These are phyloP conservation scores for Silurus glanis DNA, from an alignment of 2,113 vertebrate species.

Conservation along the genomic window DNA sequence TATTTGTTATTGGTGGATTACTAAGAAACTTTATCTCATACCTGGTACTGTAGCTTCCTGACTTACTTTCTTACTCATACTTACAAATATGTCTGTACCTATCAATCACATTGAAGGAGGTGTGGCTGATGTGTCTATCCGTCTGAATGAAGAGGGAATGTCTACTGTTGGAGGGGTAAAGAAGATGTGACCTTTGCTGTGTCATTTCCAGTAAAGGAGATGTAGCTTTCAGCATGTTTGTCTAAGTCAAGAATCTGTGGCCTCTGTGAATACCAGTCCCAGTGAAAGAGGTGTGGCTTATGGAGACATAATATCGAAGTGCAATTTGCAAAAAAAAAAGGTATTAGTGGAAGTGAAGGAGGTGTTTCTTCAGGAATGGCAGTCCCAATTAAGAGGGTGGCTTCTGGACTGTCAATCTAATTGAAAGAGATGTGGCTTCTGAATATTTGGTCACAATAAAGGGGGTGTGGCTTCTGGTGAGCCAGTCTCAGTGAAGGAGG, in stretches of 20 bases:
- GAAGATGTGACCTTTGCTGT: not conserved
- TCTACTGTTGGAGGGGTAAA: not conserved
- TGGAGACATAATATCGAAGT: not conserved
- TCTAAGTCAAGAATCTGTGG: not conserved
- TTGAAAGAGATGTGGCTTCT: not conserved
- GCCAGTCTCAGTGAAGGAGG: not conserved
- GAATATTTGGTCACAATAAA: not conserved
- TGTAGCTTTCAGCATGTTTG: not conserved
- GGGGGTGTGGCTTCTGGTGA: not conserved
- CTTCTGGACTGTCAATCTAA: not conserved
- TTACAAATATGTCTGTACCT: not conserved
- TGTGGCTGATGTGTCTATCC: not conserved
- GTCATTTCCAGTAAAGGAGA: not conserved
- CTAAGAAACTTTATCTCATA: not conserved
- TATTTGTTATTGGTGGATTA: not conserved
- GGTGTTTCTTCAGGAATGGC: not conserved
- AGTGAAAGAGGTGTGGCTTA: not conserved
- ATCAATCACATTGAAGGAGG: not conserved
- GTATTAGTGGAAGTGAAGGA: not conserved
- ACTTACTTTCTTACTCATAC: not conserved
- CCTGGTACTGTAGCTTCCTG: not conserved
- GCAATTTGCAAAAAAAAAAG: no score
- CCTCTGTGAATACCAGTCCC: not conserved
- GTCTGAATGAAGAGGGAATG: not conserved
- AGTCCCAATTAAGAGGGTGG: not conserved